Evolutionary conservation across 2,797 vertebrate species (phyloP), one percentile per base, ranked within the genome.

Genomic region (Spinus olivaceus): DNA sequence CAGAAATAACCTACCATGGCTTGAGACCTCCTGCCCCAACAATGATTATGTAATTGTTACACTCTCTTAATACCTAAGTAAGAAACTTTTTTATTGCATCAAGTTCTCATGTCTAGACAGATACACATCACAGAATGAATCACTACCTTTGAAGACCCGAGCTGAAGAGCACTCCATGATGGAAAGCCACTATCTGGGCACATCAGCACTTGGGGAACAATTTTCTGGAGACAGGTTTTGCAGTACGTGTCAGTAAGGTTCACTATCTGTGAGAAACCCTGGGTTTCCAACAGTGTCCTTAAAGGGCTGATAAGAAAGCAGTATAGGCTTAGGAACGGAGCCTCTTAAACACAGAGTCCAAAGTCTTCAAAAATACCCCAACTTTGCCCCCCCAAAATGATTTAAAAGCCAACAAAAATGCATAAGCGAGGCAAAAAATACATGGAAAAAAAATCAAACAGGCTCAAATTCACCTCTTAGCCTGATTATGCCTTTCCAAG

Each of bases 41-140:
- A 84, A 88, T 53, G 60, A 57, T 77, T 87, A 84, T 33, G 53
- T 51, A 81, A 79, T 84, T 73, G 56, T 70, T 84, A 83, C 15
- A 50, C 78, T 41, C 91, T 94, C 42, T 84, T 80, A 66, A 88
- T 41, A 90, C 35, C 67, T 22, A 41, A 86, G 53, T 41, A 90
- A 90, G 91, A 93, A 94, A 86, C 59, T 33, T 79, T 96, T 71
- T 70, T 79, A 76, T 86, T 95, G 92, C 95, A 92, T 76, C 73
- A 79, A 93, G 73, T 93, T 86, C 73, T 95, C 88, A 28, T 93
- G 96, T 91, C 95, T 94, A 94, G 96, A 93, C 93, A 96, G 93
- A 95, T 81, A 81, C 2, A 81, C 80, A 86, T 72, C 56, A 1
- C 18, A 63, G 72, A 72, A 81, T 96, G 96, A 96, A 96, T 95